These are phyloP conservation scores for Gymnogyps californianus DNA, from an alignment of 2,113 vertebrate species.

Conservation along the genomic window DNA sequence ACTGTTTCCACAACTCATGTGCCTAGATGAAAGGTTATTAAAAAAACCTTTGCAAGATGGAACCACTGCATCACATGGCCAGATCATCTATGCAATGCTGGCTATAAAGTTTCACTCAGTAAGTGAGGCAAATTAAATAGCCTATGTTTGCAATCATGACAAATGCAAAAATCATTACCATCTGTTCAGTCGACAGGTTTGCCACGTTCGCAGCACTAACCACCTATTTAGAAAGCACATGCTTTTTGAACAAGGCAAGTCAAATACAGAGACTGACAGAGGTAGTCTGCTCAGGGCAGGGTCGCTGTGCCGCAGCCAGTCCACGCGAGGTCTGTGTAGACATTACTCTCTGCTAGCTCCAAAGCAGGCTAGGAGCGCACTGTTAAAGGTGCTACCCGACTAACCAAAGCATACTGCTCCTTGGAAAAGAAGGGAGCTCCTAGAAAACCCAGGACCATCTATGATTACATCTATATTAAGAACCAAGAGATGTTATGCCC, in stretches of 20 bases:
- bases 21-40: not conserved
- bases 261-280: not conserved
- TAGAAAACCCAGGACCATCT: not conserved
- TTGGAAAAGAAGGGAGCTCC: not conserved
- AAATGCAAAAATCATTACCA: not conserved
- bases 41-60: not conserved
- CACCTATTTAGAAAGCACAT: not conserved
- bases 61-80: not conserved
- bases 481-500: not conserved
- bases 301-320: not conserved
- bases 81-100: not conserved
- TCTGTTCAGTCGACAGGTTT: not conserved
- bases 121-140: not conserved
- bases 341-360: not conserved
- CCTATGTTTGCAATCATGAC: not conserved
- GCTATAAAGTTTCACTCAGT: not conserved
- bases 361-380: not conserved
- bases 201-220: not conserved
- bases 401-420: not conserved
- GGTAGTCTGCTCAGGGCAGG: not conserved
- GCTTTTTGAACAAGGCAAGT: not conserved
- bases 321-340: fast-evolving
- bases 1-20: not conserved
- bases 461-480: not conserved
- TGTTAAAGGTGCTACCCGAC: not conserved